Evolutionary conservation across 2,888 invertebrate genomes (phyloP), one percentile per base, ranked within the genome.

Genomic region (Caenorhabditis macrosperma): DNA sequence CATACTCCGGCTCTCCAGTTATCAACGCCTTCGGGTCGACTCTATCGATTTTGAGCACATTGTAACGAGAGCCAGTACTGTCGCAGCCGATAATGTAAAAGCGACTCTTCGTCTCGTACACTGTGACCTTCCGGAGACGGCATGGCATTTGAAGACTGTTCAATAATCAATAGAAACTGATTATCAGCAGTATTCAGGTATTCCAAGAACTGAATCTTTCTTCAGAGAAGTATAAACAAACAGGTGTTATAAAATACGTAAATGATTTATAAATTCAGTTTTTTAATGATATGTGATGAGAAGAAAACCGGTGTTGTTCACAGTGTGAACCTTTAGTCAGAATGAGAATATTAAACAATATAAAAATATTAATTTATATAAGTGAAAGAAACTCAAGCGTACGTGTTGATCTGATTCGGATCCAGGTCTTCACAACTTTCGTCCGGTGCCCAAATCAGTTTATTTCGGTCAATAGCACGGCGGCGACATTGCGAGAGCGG

Each of bases 21-120:
- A 87, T 67, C 35, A 89, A 82, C 9, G 83, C 83, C 41, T 81
- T 83, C 26, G 85, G 82, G 17, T 88, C 81, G 10, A 84, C 78
- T 28, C 98, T 93, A 91, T 97, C 97, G 85, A 99, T 96, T 92
- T 96, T 96, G 17, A 99, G 93, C 0, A 98, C 94, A 78, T 96
- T 93, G 91, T 96, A 98, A 68, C 95, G 93, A 0, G 95, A 95
- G 91, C 96, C 76, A 1, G 74, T 68, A 26, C 82, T 66, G 78
- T 89, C 98, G 15, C 96, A 96, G 5, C 98, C 99, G 90, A 99
- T 95, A 55, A 99, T 92, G 92, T 95, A 97, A 91, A 95, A 95
- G 90, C 95, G 94, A 95, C 82, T 72, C 7, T 83, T 67, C 2
- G 90, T 90, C 61, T 90, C 90, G 64, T 91, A 90, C 35, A 90